Base-by-base conservation (phyloP, 2,888 invertebrate species). In the Drymonia ruficornis region DNA sequence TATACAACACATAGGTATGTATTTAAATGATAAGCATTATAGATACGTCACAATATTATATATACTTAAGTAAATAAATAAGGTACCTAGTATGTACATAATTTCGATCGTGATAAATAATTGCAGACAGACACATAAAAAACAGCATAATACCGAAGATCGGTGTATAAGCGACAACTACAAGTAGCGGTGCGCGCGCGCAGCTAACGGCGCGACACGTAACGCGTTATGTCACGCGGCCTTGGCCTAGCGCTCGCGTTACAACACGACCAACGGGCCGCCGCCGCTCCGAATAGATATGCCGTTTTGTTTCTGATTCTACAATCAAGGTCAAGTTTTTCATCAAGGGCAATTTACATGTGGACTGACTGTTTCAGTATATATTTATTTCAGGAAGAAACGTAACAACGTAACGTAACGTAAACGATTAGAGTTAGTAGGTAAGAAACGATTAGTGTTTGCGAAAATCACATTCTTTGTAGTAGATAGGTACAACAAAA, bases 221-320 rank as follows among this genome's bases (percentile, higher is more conserved):
- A 79, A 80, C 65, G 71, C 67, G 67, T 80, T 80, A 77, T 80
- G 80, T 80, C 79, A 78, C 74, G 57, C 85, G 91, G 87, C 91
- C 91, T 91, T 91, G 91, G 89, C 89, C 89, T 87, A 87, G 86
- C 90, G 82, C 80, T 82, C 67, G 70, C 62, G 74, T 77, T 78
- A 79, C 80, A 71, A 70, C 70, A 72, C 74, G 66, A 72, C 68
- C 74, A 83, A 78, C 78, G 78, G 79, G 65, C 70, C 76, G 74
- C 64, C 16, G 44, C 65, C 65, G 67, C 63, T 64, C 61, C 61
- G 63, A 64, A 76, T 61, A 72, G 66, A 69, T 73, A 72, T 68
- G 73, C 71, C 71, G 71, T 72, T 72, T 73, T 73, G 63, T 67
- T 70, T 70, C 71, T 63, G 63, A 66, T 58, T 56, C 59, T 52